phyloP scores from a whole-genome alignment of 2,888 invertebrate genomes.

The Lordiphosa andalusiaca region DNA sequence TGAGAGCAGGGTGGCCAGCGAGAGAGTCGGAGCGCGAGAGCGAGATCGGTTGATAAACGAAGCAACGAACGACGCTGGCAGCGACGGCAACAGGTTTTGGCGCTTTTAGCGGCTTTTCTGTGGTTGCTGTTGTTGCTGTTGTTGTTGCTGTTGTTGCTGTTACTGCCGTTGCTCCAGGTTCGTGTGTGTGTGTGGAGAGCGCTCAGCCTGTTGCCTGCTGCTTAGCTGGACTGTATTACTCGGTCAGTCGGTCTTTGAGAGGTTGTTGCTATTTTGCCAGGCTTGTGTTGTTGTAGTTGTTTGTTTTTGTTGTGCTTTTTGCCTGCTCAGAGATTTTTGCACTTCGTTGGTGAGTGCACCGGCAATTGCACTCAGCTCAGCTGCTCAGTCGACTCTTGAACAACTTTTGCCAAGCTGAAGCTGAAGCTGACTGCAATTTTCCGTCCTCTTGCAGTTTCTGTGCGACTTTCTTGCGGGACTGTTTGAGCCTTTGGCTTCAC shows the following conservation, averaged over 20 bases:
- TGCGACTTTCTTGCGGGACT: constrained; percentile 81
- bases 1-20: constrained; percentile 13
- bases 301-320: constrained; percentile 30
- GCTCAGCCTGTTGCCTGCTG: constrained; percentile 45
- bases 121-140: constrained; percentile 36
- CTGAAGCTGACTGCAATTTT: constrained; percentile 72
- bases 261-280: constrained; percentile 79
- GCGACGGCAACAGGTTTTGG: constrained; percentile 66
- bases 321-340: constrained; percentile 55
- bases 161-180: constrained; percentile 55
- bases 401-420: constrained; percentile 45
- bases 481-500: constrained; percentile 76
- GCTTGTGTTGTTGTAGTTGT: constrained; percentile 26
- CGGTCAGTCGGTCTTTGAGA: constrained; percentile 81
- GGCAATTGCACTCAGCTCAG: constrained; percentile 68
- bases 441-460: constrained; percentile 80
- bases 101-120: constrained; percentile 65
- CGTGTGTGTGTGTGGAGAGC: constrained; percentile 44
- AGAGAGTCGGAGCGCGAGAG: constrained; percentile 7
- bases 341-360: constrained; percentile 58
- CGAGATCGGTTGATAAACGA: constrained; percentile 46
- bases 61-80: constrained; percentile 73
- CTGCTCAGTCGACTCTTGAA: constrained; percentile 30
- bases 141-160: constrained; percentile 43
- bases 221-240: constrained; percentile 80